Conservation (phyloP, 64 coral and sea anemone genomes). For the Porites australiensis region DNA sequence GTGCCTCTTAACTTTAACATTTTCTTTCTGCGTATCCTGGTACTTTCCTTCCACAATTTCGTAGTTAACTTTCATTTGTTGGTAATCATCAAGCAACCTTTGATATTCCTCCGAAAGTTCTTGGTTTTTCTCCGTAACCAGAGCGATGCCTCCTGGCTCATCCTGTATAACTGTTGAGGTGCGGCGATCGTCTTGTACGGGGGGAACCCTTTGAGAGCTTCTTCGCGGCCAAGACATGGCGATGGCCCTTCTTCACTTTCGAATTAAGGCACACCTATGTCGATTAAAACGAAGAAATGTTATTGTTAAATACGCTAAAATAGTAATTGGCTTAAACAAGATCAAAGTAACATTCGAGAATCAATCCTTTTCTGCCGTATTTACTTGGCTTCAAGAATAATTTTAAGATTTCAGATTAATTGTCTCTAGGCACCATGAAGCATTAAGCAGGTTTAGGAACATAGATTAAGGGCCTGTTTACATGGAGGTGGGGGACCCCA, state of each 20-base stretch:
- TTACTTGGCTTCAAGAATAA: too few species aligned
- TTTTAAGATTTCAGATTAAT: too few species aligned
- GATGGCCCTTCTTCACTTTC: background rate
- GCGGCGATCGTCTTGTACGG: background rate
- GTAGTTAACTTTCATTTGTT: background rate
- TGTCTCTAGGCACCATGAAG: too few species aligned
- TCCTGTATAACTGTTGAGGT: background rate
- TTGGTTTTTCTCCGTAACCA: conserved; percentile 5
- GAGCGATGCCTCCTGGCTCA: background rate
- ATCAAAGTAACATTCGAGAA: background rate
- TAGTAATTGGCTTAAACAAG: background rate
- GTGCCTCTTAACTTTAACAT: background rate
- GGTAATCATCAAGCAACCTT: background rate
- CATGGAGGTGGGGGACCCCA: too few species aligned
- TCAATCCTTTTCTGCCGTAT: too few species aligned
- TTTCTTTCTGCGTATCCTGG: conserved; percentile 22
- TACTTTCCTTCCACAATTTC: background rate
- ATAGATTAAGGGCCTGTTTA: too few species aligned
- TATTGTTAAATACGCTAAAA: background rate
- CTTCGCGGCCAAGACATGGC: background rate
- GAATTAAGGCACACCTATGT: background rate
- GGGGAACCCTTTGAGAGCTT: background rate
- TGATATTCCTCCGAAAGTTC: conserved; percentile 16
- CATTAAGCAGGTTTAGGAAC: too few species aligned
- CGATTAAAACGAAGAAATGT: background rate